phyloP scores from a whole-genome alignment of 1,140 invertebrate genomes.

The Paralvinella palmiformis region DNA sequence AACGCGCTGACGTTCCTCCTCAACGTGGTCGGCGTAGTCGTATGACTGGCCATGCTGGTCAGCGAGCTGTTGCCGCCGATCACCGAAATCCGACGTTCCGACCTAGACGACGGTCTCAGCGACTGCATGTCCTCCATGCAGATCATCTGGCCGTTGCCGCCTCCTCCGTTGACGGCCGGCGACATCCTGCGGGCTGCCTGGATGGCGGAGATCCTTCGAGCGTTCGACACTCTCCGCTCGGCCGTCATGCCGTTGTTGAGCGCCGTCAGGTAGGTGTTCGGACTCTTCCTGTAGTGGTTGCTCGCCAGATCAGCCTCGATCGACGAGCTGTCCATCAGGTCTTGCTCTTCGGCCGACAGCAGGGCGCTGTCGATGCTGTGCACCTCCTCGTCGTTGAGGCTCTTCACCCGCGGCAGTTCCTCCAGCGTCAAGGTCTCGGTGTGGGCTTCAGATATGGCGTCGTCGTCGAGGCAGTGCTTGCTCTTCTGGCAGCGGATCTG shows the following conservation, averaged over 20 bases:
- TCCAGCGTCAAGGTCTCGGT: constrained; percentile 1
- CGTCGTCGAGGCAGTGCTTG: background rate
- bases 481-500: background rate
- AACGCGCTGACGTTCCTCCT: constrained; percentile 16
- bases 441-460: background rate
- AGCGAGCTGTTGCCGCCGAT: background rate
- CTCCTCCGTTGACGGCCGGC: too few relatives aligned
- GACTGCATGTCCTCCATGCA: too few relatives aligned
- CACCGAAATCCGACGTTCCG: background rate
- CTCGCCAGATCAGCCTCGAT: background rate
- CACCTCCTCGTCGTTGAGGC: constrained; percentile 2
- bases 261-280: too few relatives aligned
- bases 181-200: too few relatives aligned
- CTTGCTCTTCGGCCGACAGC: constrained; percentile 1
- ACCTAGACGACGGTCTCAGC: too few relatives aligned
- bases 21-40: constrained; percentile 7
- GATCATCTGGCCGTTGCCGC: too few relatives aligned
- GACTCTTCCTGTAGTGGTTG: too few relatives aligned
- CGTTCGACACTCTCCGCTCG: too few relatives aligned
- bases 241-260: too few relatives aligned
- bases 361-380: constrained; percentile 9
- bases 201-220: too few relatives aligned
- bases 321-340: background rate
- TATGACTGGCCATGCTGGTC: background rate
- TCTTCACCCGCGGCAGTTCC: background rate